phyloP scores from a whole-genome alignment of 2,888 invertebrate species.

The Hirtodrosophila duncani region DNA sequence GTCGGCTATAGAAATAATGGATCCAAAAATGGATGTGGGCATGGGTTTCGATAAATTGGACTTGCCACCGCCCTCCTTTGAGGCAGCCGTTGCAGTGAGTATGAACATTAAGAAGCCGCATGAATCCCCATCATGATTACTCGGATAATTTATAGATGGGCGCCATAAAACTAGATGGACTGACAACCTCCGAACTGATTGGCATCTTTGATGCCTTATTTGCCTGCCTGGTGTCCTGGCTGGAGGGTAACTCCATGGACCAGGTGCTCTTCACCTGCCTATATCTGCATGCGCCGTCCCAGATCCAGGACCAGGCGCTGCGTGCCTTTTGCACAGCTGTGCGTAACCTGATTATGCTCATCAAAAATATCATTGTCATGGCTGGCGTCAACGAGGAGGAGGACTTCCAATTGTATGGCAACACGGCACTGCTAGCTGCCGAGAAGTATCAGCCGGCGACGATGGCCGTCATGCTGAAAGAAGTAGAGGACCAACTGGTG shows the following conservation, averaged over 20 bases:
- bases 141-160: slow-evolving; percentile 80
- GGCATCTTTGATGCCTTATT: slow-evolving; percentile 96
- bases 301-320: slow-evolving; percentile 88
- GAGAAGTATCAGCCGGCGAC: slow-evolving; percentile 86
- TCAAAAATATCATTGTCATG: slow-evolving; percentile 92
- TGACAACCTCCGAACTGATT: slow-evolving; percentile 89
- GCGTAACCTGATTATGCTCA: slow-evolving; percentile 92
- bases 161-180: slow-evolving; percentile 86
- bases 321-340: slow-evolving; percentile 92
- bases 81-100: slow-evolving; percentile 88
- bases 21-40: slow-evolving; percentile 99
- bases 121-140: background rate
- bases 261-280: slow-evolving; percentile 98
- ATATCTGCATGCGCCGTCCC: slow-evolving; percentile 93
- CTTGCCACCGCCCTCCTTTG: slow-evolving; percentile 90
- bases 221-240: slow-evolving; percentile 96
- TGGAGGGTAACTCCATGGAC: slow-evolving; percentile 97
- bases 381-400: slow-evolving; percentile 96
- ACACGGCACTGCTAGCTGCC: slow-evolving; percentile 88
- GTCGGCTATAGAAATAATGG: slow-evolving; percentile 99
- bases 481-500: slow-evolving; percentile 93
- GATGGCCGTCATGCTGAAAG: slow-evolving; percentile 87
- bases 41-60: slow-evolving; percentile 95
- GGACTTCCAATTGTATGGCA: slow-evolving; percentile 94
- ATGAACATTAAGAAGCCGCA: background rate